Conservation (phyloP, 2,888 invertebrate species). For the Cecidostiba fungosa region DNA sequence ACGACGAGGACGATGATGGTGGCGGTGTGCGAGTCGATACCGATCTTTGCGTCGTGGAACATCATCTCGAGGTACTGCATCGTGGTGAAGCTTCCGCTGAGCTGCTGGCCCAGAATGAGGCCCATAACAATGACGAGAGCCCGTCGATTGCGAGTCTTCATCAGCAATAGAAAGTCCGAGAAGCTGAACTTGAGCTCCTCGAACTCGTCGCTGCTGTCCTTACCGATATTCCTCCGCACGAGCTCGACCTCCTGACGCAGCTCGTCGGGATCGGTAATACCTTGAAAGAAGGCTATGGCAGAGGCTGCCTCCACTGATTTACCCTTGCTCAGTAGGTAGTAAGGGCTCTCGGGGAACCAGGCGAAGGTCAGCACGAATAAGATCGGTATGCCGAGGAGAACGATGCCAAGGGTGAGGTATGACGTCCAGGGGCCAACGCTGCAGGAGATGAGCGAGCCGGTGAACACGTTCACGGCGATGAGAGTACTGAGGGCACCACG, state of each 20-base stretch:
- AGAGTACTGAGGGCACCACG: conserved; percentile 77
- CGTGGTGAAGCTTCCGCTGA: conserved; percentile 77
- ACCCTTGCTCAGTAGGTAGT: conserved; percentile 73
- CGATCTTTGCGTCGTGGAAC: conserved; percentile 70
- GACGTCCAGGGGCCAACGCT: conserved; percentile 75
- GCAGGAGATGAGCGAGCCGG: conserved; percentile 76
- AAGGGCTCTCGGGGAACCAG: conserved; percentile 78
- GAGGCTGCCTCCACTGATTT: conserved; percentile 70
- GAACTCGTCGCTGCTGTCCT: conserved; percentile 60
- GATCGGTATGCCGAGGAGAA: conserved; percentile 71
- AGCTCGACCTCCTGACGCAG: conserved; percentile 67
- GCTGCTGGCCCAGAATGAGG: conserved; percentile 76
- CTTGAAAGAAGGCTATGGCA: conserved; percentile 74
- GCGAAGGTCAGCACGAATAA: conserved; percentile 73
- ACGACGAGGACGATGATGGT: conserved; percentile 81
- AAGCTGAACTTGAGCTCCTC: conserved; percentile 63
- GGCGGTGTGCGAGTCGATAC: conserved; percentile 75
- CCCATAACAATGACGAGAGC: conserved; percentile 75
- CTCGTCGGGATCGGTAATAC: conserved; percentile 65
- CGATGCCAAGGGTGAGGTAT: conserved; percentile 67
- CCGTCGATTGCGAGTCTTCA: conserved; percentile 72
- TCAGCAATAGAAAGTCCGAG: conserved; percentile 67
- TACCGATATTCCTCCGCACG: conserved; percentile 68
- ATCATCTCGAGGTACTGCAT: conserved; percentile 76
- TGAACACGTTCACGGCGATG: conserved; percentile 77